A percentile compares a stretch with the other conserved stretches of the same genome.
These are phyloP conservation scores for Karalla daura DNA, from an alignment of 2,797 vertebrate species.

Conservation along the genomic window DNA sequence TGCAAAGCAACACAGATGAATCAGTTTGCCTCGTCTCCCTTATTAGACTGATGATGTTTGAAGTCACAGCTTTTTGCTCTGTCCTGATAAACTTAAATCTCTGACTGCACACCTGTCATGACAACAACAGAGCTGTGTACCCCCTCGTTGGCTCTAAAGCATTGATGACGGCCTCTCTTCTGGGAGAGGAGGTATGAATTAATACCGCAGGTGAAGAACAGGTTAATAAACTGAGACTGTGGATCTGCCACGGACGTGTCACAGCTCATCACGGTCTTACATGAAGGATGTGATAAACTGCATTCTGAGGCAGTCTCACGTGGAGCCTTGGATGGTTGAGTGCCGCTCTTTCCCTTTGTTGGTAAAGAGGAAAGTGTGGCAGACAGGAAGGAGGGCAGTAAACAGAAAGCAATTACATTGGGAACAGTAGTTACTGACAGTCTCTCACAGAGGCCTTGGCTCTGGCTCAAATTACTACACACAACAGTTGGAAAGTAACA, in stretches of 20 bases:
- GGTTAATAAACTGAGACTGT: conserved; percentile 42
- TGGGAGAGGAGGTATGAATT: too few relatives aligned
- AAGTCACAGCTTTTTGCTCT: conserved; percentile 11
- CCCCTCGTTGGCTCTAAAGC: not conserved
- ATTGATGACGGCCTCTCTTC: too few relatives aligned
- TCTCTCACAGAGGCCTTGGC: conserved; percentile 56
- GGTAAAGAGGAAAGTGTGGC: conserved; percentile 44
- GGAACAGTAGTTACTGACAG: conserved; percentile 59
- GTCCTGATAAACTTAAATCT: too few relatives aligned
- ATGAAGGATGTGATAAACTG: conserved; percentile 39
- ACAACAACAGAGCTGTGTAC: not conserved
- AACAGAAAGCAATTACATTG: conserved; percentile 68
- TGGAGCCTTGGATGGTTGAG: conserved; percentile 40
- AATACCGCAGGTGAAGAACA: conserved; percentile 15
- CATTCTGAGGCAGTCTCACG: conserved; percentile 36
- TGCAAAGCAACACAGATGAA: too few relatives aligned
- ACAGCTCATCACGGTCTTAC: conserved; percentile 24
- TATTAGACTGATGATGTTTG: conserved; percentile 13
- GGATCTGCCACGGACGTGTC: conserved; percentile 16
- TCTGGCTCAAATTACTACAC: conserved; percentile 47
- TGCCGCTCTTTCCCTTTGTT: conserved; percentile 42
- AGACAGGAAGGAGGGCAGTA: conserved; percentile 44
- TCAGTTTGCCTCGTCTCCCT: too few relatives aligned
- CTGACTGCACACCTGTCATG: not conserved
- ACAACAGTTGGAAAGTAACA: conserved; percentile 34